Conservation (phyloP, 2,888 invertebrate genomes). For the Agonopterix heracliana region DNA sequence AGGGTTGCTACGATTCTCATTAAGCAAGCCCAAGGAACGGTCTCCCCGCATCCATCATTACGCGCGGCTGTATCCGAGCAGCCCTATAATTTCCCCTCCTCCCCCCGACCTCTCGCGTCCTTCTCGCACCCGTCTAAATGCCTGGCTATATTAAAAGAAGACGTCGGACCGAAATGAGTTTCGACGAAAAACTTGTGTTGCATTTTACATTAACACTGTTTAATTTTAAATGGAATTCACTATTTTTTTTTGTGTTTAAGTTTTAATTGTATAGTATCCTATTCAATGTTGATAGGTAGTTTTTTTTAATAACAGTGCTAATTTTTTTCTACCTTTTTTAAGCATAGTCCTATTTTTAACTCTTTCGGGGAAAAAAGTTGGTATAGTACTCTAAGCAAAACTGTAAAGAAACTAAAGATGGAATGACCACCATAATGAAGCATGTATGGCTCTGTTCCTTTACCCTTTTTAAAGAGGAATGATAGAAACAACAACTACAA, state of each 20-base stretch:
- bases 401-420: too few species aligned
- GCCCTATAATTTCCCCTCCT: conserved; percentile 64
- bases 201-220: conserved; percentile 7
- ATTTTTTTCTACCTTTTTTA: too few species aligned
- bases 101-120: conserved; percentile 28
- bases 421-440: too few species aligned
- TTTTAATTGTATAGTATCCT: neutral
- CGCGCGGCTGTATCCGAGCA: conserved; percentile 47
- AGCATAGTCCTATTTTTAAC: too few species aligned
- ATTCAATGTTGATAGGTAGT: too few species aligned
- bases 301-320: too few species aligned
- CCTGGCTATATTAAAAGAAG: conserved; percentile 55
- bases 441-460: too few species aligned
- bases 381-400: too few species aligned
- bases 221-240: conserved; percentile 1
- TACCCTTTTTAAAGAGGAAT: too few species aligned
- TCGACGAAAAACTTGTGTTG: conserved; percentile 18
- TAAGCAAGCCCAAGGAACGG: conserved; percentile 35
- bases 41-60: conserved; percentile 65
- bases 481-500: too few species aligned
- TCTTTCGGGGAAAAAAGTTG: too few species aligned
- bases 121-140: conserved; percentile 21
- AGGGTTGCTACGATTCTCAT: conserved; percentile 66
- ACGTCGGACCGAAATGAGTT: conserved; percentile 52
- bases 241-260: neutral